phyloP scores from a whole-genome alignment of 2,113 vertebrate species.

The Thamnaconus septentrionalis region DNA sequence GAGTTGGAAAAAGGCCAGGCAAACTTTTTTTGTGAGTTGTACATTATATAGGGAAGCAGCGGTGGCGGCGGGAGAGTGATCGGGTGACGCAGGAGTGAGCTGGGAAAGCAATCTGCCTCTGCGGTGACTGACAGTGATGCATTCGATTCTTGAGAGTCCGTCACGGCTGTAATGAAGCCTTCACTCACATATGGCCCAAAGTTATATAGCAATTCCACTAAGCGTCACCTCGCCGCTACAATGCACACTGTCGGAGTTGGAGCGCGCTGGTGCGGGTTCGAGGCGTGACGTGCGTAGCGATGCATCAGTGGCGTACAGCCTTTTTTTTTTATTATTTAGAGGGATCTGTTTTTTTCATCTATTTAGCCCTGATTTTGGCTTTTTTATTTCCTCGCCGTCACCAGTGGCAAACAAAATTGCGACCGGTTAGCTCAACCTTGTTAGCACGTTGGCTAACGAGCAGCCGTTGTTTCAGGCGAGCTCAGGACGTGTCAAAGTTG shows the following conservation, averaged over 20 bases:
- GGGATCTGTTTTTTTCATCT: no score
- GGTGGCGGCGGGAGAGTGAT: constrained; percentile 41
- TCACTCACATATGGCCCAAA: constrained; percentile 60
- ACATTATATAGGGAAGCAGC: constrained; percentile 27
- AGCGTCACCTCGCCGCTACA: constrained; percentile 46
- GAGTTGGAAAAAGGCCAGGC: constrained; percentile 39
- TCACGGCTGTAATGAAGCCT: constrained; percentile 56
- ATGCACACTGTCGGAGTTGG: constrained; percentile 14
- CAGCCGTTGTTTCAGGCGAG: no score
- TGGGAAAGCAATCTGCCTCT: constrained; percentile 45
- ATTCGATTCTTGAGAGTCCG: constrained; percentile 58
- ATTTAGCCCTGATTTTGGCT: no score
- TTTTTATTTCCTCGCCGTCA: no score
- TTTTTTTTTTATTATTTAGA: no score
- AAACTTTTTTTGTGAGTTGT: constrained; percentile 48
- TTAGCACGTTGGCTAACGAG: no score
- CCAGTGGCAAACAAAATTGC: no score
- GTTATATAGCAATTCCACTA: constrained; percentile 53
- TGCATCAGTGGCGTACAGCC: no score
- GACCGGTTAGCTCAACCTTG: no score
- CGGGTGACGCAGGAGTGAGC: constrained; percentile 44
- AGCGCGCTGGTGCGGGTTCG: not conserved
- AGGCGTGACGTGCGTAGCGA: no score
- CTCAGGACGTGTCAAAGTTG: no score
- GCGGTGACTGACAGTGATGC: constrained; percentile 64